A percentile compares a stretch with the other conserved stretches of the same genome.
Conservation (phyloP, 2,888 invertebrate species). For the Protonemura montana region DNA sequence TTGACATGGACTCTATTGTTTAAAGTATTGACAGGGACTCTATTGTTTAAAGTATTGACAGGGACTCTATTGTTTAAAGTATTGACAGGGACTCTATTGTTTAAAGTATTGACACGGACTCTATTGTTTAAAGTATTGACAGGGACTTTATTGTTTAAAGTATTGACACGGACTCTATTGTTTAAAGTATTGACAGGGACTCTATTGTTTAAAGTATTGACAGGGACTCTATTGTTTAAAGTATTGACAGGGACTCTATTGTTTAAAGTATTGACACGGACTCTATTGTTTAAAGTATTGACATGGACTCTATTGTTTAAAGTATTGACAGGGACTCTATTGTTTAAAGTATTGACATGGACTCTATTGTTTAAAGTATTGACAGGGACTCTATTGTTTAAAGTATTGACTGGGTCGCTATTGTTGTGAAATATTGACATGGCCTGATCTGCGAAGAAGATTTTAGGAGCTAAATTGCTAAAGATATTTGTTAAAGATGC, state of each 20-base stretch:
- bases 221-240: background rate
- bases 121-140: background rate
- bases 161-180: background rate
- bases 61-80: background rate
- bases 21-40: background rate
- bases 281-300: background rate
- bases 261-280: background rate
- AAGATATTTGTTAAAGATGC: too few relatives aligned
- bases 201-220: background rate
- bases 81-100: background rate
- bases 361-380: background rate
- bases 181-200: background rate
- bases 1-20: background rate
- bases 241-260: background rate
- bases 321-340: background rate
- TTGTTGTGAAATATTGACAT: too few relatives aligned
- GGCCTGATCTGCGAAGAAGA: too few relatives aligned
- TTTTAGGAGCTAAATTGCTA: too few relatives aligned
- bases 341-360: background rate
- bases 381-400: background rate
- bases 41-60: background rate
- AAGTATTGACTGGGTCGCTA: too few relatives aligned
- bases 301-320: background rate
- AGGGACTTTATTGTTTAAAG: background rate
- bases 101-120: background rate